Percentiles rank a stretch among this genome's conserved stretches.
Evolutionary conservation across 2,797 vertebrate species (phyloP).

Genomic region (Melanotaenia parkinsoni): DNA sequence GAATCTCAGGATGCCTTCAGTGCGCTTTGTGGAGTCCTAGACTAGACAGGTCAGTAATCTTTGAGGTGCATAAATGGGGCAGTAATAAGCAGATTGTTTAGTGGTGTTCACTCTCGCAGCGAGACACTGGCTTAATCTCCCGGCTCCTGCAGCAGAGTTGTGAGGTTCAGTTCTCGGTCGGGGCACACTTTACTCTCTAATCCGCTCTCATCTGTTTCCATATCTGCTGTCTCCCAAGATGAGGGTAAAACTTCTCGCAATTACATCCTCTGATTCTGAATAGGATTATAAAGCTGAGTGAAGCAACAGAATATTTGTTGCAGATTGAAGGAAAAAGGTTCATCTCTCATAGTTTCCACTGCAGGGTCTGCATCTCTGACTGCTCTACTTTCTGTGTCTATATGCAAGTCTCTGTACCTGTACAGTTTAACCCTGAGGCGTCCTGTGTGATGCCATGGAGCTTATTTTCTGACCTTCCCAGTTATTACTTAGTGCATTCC

Average conservation of each 20-base stretch:
- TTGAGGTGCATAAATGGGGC: neutral
- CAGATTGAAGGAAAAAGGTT: slow-evolving; percentile 12
- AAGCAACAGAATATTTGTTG: slow-evolving; percentile 20
- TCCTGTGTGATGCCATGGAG: slow-evolving; percentile 32
- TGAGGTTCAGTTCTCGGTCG: slow-evolving; percentile 35
- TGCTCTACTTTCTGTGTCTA: neutral
- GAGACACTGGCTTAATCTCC: slow-evolving; percentile 42
- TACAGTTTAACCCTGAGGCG: slow-evolving; percentile 16
- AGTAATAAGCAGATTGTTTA: slow-evolving; percentile 6
- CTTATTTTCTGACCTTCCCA: slow-evolving; percentile 32
- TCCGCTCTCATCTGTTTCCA: slow-evolving; percentile 38
- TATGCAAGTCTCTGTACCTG: slow-evolving; percentile 4
- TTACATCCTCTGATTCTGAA: neutral
- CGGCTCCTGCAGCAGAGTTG: slow-evolving; percentile 17
- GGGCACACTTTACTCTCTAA: slow-evolving; percentile 32
- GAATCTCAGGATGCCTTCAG: neutral
- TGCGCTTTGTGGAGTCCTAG: neutral
- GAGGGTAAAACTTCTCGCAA: slow-evolving; percentile 17
- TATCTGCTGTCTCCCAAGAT: slow-evolving; percentile 13
- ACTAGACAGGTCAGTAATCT: neutral
- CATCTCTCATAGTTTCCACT: neutral
- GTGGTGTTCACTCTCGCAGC: slow-evolving; percentile 15
- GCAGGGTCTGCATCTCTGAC: neutral
- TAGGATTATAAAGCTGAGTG: slow-evolving; percentile 33
- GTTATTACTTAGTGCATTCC: slow-evolving; percentile 69